Percentiles rank a stretch among this genome's conserved stretches.
Evolutionary conservation across 2,888 invertebrate species (phyloP).

Genomic region (Rhyacophila evoluta): DNA sequence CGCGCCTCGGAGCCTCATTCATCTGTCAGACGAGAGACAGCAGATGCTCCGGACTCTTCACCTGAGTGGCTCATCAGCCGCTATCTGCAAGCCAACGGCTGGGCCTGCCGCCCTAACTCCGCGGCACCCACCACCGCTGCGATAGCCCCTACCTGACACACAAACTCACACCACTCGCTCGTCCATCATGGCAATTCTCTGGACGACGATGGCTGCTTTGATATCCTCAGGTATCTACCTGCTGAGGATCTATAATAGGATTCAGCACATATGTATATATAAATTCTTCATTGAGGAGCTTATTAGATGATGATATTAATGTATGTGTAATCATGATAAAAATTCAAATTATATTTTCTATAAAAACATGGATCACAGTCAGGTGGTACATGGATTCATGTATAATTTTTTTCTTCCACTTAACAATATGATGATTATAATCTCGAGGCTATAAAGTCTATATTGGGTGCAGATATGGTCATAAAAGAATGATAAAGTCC

Average conservation of each 20-base stretch:
- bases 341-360: no score
- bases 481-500: no score
- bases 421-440: no score
- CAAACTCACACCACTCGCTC: constrained; percentile 7
- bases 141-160: constrained; percentile 45
- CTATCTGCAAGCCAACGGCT: constrained; percentile 65
- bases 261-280: no score
- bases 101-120: constrained; percentile 59
- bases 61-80: constrained; percentile 59
- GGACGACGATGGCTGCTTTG: constrained; percentile 47
- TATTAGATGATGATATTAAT: no score
- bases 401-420: no score
- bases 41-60: background rate
- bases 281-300: no score
- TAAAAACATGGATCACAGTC: no score
- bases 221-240: constrained; percentile 45
- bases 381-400: no score
- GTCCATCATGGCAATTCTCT: background rate
- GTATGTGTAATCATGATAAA: no score
- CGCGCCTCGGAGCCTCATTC: constrained; percentile 55
- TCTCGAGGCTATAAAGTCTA: no score
- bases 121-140: background rate
- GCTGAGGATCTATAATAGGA: constrained; percentile 46
- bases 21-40: background rate
- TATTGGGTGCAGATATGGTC: no score